Percentiles rank a stretch among this genome's conserved stretches.
phyloP scores from a whole-genome alignment of 2,888 invertebrate genomes.

The Micoletzkya japonica region DNA sequence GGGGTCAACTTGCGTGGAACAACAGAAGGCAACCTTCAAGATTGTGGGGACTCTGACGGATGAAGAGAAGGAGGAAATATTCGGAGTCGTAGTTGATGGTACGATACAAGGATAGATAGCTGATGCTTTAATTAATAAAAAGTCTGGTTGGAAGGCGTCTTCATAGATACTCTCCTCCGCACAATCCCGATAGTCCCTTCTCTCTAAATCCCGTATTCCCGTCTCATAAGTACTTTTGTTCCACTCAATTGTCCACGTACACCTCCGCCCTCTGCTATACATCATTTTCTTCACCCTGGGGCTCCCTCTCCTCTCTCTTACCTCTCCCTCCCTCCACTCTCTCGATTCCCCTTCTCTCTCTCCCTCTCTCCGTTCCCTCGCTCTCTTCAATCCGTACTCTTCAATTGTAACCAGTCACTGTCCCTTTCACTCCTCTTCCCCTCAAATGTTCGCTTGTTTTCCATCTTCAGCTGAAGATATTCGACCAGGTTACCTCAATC shows the following conservation, averaged over 20 bases:
- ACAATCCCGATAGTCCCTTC: no score
- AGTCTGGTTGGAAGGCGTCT: no score
- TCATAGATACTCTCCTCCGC: no score
- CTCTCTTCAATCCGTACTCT: neutral
- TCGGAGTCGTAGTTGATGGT: no score
- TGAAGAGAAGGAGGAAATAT: no score
- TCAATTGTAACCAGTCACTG: neutral
- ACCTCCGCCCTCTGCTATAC: no score
- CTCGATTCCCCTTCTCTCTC: neutral
- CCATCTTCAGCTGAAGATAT: neutral
- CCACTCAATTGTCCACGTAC: neutral
- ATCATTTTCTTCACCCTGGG: neutral
- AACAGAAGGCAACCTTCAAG: no score
- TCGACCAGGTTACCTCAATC: neutral
- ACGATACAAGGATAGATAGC: no score
- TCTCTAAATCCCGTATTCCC: neutral
- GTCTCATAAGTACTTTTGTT: neutral
- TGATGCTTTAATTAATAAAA: no score
- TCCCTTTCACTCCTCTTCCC: neutral
- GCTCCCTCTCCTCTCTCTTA: neutral
- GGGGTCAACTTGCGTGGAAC: no score
- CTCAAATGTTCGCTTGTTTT: neutral
- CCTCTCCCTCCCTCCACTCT: neutral
- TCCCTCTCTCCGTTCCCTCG: neutral
- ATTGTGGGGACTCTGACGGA: no score